Evolutionary conservation across 1,140 invertebrate species (phyloP).

Genomic region (Drosophila orosa): DNA sequence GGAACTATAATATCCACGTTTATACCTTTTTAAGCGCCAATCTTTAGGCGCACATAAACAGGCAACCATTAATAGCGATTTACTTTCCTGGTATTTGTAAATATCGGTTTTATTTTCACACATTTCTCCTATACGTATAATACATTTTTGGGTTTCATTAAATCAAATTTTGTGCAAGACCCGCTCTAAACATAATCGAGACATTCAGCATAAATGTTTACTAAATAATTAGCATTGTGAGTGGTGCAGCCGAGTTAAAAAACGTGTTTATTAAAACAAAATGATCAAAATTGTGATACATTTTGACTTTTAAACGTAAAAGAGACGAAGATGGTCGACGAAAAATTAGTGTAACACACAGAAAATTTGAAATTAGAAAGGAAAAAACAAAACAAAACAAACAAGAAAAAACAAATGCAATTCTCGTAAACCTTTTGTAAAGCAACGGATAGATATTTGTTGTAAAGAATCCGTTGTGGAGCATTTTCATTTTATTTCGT

Average conservation of each 20-base stretch:
- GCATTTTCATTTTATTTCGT: conserved; percentile 42
- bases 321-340: conserved; percentile 40
- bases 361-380: conserved; percentile 30
- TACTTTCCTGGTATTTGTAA: conserved; percentile 74
- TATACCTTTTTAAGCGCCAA: conserved; percentile 29
- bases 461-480: conserved; percentile 52
- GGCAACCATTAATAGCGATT: conserved; percentile 20
- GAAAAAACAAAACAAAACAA: neutral
- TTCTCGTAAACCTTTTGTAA: conserved; percentile 35
- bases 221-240: conserved; percentile 50
- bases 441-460: conserved; percentile 67
- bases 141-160: conserved; percentile 47
- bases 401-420: conserved; percentile 7
- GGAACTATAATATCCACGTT: conserved; percentile 26
- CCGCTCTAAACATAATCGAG: conserved; percentile 34
- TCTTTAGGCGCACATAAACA: conserved; percentile 6
- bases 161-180: conserved; percentile 54
- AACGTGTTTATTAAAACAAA: conserved; percentile 52
- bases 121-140: conserved; percentile 22
- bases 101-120: conserved; percentile 68
- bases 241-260: conserved; percentile 25
- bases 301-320: conserved; percentile 68
- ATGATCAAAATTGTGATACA: conserved; percentile 81
- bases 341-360: conserved; percentile 35
- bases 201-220: conserved; percentile 58